These are phyloP conservation scores for Terebella lapidaria DNA, from an alignment of 2,888 invertebrate genomes.

Conservation along the genomic window DNA sequence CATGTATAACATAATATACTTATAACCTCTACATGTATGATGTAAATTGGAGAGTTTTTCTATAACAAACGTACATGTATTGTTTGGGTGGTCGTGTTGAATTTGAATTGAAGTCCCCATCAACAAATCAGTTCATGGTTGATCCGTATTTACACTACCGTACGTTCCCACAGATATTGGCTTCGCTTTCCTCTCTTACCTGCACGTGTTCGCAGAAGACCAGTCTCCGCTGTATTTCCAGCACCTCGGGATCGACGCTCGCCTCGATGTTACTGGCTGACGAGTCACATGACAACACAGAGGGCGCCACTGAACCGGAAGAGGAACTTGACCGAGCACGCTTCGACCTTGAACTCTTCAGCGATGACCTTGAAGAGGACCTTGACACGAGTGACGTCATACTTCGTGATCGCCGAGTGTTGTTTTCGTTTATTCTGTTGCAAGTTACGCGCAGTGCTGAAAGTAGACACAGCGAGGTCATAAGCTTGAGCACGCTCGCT, in stretches of 20 bases:
- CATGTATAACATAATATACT: too few relatives aligned
- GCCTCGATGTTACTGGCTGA: slow-evolving; percentile 7
- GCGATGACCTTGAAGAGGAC: background rate
- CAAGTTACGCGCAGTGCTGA: slow-evolving; percentile 3
- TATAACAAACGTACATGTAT: too few relatives aligned
- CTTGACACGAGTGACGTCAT: slow-evolving; percentile 7
- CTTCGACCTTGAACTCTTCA: background rate
- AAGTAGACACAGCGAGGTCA: too few relatives aligned
- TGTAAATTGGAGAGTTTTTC: too few relatives aligned
- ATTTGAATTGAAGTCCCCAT: too few relatives aligned
- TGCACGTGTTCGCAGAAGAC: slow-evolving; percentile 37
- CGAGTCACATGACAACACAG: background rate
- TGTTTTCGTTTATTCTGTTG: slow-evolving; percentile 18
- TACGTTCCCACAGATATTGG: too few relatives aligned
- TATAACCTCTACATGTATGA: too few relatives aligned
- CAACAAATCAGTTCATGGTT: too few relatives aligned
- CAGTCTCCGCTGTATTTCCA: slow-evolving; percentile 41
- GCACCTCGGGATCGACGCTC: slow-evolving; percentile 37
- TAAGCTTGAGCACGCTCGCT: too few relatives aligned
- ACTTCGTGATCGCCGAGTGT: slow-evolving; percentile 9
- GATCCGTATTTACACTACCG: too few relatives aligned
- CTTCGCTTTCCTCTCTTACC: too few relatives aligned
- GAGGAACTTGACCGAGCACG: background rate
- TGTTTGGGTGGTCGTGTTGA: too few relatives aligned
- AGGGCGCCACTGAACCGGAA: slow-evolving; percentile 2